A percentile compares a stretch with the other conserved stretches of the same genome.
Evolutionary conservation across 2,113 vertebrate genomes (phyloP).

Genomic region (Hiodon tergisus): DNA sequence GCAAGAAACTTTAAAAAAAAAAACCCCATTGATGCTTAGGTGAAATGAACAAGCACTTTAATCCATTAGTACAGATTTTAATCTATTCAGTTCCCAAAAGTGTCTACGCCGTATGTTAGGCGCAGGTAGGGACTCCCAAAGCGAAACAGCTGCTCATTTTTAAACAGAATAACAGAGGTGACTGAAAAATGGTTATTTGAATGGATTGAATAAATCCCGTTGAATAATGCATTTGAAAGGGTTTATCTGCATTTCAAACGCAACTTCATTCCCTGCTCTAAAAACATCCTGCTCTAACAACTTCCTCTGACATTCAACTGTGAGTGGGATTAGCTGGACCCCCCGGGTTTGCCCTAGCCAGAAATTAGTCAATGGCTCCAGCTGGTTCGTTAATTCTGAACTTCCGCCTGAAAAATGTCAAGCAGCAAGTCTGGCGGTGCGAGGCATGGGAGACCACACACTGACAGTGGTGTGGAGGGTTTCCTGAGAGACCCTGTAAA

Average conservation of each 20-base stretch:
- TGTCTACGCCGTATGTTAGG: not conserved
- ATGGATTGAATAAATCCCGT: not conserved
- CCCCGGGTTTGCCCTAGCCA: conserved; percentile 32
- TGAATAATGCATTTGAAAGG: conserved; percentile 17
- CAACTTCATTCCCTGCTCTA: not conserved
- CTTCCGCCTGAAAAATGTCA: conserved; percentile 51
- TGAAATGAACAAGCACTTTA: no score
- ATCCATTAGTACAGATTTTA: no score
- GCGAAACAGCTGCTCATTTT: conserved; percentile 3
- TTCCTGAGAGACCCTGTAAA: not conserved
- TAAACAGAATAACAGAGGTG: not conserved
- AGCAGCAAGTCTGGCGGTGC: conserved; percentile 31
- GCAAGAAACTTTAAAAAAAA: no score
- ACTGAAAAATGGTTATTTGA: not conserved
- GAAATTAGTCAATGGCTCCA: conserved; percentile 42
- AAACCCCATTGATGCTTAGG: no score
- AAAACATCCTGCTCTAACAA: conserved; percentile 20
- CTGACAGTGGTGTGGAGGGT: conserved; percentile 37
- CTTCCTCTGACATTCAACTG: conserved; percentile 49
- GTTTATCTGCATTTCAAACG: conserved; percentile 26
- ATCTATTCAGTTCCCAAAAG: no score
- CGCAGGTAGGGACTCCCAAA: not conserved
- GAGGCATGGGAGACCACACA: not conserved
- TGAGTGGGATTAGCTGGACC: conserved; percentile 36
- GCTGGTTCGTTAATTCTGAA: conserved; percentile 49